Percentiles rank a stretch among this genome's conserved stretches.
phyloP scores from a whole-genome alignment of 2,797 vertebrate species.

The Carapus acus region DNA sequence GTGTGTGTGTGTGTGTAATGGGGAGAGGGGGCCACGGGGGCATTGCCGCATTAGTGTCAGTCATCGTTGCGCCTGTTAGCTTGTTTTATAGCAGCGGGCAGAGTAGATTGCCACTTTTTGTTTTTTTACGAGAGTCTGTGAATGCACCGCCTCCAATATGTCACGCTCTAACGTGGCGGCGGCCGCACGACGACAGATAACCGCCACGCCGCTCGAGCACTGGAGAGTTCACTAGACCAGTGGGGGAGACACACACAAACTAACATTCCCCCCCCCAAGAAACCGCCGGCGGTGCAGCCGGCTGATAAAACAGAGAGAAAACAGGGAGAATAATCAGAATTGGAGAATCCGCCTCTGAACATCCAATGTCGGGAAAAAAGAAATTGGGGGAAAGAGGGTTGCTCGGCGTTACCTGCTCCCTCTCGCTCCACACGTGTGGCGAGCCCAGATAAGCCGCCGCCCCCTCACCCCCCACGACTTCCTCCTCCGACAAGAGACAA shows the following conservation, averaged over 20 bases:
- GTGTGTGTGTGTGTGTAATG: too few species aligned
- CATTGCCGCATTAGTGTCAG: constrained; percentile 25
- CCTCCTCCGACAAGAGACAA: not conserved
- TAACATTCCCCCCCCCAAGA: too few species aligned
- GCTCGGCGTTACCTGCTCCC: constrained; percentile 11
- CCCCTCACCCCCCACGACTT: constrained; percentile 10
- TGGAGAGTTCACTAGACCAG: constrained; percentile 55
- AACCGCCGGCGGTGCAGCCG: too few species aligned
- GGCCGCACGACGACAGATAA: constrained; percentile 62
- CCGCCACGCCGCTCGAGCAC: constrained; percentile 44
- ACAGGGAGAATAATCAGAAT: too few species aligned
- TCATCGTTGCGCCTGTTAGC: constrained; percentile 45
- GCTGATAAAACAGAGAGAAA: too few species aligned
- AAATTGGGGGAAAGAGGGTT: too few species aligned
- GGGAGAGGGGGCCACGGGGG: constrained; percentile 9
- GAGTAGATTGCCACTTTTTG: constrained; percentile 21
- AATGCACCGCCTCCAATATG: constrained; percentile 41
- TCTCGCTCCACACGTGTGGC: constrained; percentile 32
- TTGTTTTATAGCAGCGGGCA: constrained; percentile 50
- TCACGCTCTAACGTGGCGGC: constrained; percentile 54
- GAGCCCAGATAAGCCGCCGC: constrained; percentile 34
- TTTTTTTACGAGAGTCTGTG: constrained; percentile 38
- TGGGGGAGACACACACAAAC: too few species aligned
- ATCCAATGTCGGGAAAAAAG: too few species aligned
- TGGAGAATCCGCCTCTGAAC: too few species aligned